Evolutionary conservation across 2,888 invertebrate genomes (phyloP), one percentile per base, ranked within the genome.

Genomic region (Ceramica pisi): DNA sequence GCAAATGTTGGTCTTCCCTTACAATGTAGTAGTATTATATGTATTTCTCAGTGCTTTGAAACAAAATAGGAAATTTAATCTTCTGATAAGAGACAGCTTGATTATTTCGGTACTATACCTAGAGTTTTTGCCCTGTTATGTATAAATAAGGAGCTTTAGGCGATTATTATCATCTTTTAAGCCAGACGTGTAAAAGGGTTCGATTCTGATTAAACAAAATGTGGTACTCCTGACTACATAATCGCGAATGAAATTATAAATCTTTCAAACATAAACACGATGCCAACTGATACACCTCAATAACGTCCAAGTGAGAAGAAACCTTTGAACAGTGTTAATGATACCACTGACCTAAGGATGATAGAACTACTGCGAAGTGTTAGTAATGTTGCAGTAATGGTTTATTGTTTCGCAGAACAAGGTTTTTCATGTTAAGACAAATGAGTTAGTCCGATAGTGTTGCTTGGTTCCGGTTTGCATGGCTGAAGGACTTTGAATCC

Each of bases 331-430:
- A 53, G 41, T 55, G 55, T 82, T 90, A 91, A 91, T 91, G 89
- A 89, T 88, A 89, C 74, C 86, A 87, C 78, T 89, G 90, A 91
- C 91, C 91, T 90, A 86, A 66, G 82, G 31, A 64, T 63, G 65
- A 75, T 81, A 70, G 55, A 78, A 78, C 65, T 66, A 61, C 67
- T 55, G 59, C 68, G 60, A 73, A 74, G 65, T 74, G 79, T 76
- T 84, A 16, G 55, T 26, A 62, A 56, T 61, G 79, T 71, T 65
- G 10, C 26, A 57, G 44, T 78, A 80, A 80, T 80, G 78, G 70
- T 77, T 84, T 82, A 86, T 89, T 88, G 88, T 89, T 85, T 85
- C 79, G 62, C 51, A 71, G 64, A 82, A 80, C 84, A 84, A 87
- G 87, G 80, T 84, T 81, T 75, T 80, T 83, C 80, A 71, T 78